Percentiles rank a stretch among this genome's conserved stretches.
Evolutionary conservation across 2,888 invertebrate species (phyloP).

Genomic region (Sussaba pulchella): DNA sequence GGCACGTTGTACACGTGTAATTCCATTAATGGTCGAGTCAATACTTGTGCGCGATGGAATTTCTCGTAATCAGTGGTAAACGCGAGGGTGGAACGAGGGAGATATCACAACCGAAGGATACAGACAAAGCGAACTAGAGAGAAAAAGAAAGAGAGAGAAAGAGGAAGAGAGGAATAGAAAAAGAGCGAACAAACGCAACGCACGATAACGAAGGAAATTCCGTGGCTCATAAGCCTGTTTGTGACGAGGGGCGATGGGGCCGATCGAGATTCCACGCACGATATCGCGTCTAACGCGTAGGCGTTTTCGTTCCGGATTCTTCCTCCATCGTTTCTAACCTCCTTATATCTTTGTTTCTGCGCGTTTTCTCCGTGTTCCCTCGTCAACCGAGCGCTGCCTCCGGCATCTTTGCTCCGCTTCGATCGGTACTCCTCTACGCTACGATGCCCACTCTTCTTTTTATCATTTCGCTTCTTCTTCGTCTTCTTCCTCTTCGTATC

Average conservation of each 20-base stretch:
- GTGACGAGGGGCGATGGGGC: conserved; percentile 62
- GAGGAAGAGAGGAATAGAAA: conserved; percentile 5
- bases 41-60: conserved; percentile 34
- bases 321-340: conserved; percentile 64
- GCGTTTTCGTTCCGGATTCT: conserved; percentile 76
- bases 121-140: too few species aligned
- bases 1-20: background rate
- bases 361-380: conserved; percentile 30
- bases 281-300: conserved; percentile 67
- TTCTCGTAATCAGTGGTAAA: conserved; percentile 50
- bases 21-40: background rate
- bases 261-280: conserved; percentile 71
- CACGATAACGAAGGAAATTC: too few species aligned
- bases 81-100: conserved; percentile 15
- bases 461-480: conserved; percentile 22
- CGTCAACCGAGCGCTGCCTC: conserved; percentile 10
- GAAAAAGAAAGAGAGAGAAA: conserved; percentile 19
- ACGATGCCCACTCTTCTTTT: conserved; percentile 33
- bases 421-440: conserved; percentile 8
- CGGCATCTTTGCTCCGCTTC: background rate
- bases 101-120: too few species aligned
- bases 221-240: conserved; percentile 29
- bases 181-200: conserved; percentile 14
- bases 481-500: background rate
- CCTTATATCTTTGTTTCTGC: conserved; percentile 34